Evolutionary conservation across 2,888 invertebrate species (phyloP), one percentile per base, ranked within the genome.

Genomic region (Amphipyra berbera): DNA sequence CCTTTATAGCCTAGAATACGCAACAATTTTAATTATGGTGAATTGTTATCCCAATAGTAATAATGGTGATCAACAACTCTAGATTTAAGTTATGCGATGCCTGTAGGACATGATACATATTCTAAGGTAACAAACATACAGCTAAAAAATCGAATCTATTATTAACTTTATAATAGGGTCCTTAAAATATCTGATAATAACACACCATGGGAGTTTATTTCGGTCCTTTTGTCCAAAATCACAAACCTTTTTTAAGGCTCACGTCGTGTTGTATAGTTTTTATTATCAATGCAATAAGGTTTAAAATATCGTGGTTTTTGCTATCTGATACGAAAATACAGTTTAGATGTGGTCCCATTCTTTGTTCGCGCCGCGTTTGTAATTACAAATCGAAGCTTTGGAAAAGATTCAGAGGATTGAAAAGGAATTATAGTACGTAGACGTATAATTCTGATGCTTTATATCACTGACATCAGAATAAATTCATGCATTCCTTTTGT

Each of bases 101-200:
- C 73, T 59, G 45, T 56, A 73, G 69, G 76, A 64, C 49, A 55
- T 67, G 50, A 70, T 75, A 55, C 48, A 62, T 61, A 48, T 61
- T 68, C 70, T 72, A 76, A 78, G 69, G 71, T 52, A 47, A 52
- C 57, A 57, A 61, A 52, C 14, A 56, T 47, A 60, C 40, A 35
- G 38, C 37, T 69, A 69, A 80, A 76, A 79, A 79, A 79, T 76
- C 64, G 48, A 71, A 78, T 79, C 78, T 75, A 76, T 83, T 81
- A 84, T 84, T 83, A 85, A 82, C 75, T 79, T 68, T 67, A 81
- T 83, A 82, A 82, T 79, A 82, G 78, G 68, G 76, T 80, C 81
- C 82, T 73, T 79, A 70, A 78, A 79, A 79, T 75, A 75, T 76
- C 67, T 79, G 80, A 82, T 86, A 86, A 87, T 87, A 79, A 83